These are phyloP conservation scores for Pterostichus niger DNA, from an alignment of 2,888 invertebrate genomes.

Conservation along the genomic window DNA sequence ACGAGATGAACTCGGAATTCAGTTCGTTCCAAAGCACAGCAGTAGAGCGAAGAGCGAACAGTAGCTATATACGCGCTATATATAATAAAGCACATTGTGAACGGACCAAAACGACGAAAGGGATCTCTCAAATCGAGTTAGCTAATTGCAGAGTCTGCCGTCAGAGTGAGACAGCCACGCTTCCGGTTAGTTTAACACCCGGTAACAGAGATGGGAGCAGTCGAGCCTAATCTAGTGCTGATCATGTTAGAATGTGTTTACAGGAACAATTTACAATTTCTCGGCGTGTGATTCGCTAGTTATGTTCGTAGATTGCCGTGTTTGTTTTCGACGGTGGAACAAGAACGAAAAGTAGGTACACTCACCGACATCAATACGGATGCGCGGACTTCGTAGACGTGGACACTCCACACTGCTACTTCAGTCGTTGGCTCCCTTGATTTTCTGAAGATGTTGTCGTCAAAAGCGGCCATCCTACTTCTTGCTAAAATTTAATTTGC, in stretches of 20 bases:
- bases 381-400: constrained; percentile 35
- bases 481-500: no score
- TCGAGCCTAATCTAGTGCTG: constrained; percentile 77
- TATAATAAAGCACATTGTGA: constrained; percentile 65
- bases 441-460: neutral
- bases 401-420: constrained; percentile 50
- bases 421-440: neutral
- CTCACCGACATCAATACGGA: constrained; percentile 62
- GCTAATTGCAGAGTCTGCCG: constrained; percentile 73
- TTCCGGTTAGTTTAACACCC: constrained; percentile 76
- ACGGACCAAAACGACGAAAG: constrained; percentile 64
- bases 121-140: constrained; percentile 76
- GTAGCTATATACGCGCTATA: constrained; percentile 55
- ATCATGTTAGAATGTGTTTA: constrained; percentile 79
- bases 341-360: constrained; percentile 61
- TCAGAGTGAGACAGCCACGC: constrained; percentile 68
- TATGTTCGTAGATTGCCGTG: constrained; percentile 71
- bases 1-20: constrained; percentile 37
- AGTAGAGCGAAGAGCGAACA: neutral
- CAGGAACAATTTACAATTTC: constrained; percentile 77
- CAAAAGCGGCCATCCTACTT: no score
- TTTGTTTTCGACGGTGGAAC: constrained; percentile 66
- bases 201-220: constrained; percentile 73
- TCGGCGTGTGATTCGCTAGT: constrained; percentile 75
- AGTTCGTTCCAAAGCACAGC: constrained; percentile 20